Evolutionary conservation across 2,113 vertebrate species (phyloP).

Genomic region (Ivindomyrus marchei): DNA sequence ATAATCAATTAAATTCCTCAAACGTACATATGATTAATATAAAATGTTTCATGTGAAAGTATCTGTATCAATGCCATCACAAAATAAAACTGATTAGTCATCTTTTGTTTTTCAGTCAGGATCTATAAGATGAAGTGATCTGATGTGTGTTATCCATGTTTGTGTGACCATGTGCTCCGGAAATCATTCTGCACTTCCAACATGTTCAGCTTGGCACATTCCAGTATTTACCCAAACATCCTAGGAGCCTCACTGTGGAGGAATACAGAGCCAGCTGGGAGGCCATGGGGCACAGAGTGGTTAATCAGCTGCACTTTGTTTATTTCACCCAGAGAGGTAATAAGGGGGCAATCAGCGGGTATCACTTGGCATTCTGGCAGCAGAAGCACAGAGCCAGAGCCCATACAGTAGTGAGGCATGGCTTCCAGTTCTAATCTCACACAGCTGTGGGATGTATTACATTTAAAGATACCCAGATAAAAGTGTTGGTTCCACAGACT

Average conservation of each 20-base stretch:
- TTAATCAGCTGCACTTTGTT: background rate
- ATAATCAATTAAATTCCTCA: background rate
- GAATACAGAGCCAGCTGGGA: background rate
- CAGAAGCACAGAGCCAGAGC: background rate
- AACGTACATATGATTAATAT: background rate
- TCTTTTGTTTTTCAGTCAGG: background rate
- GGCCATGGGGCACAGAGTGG: background rate
- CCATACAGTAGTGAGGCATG: background rate
- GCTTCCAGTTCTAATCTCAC: constrained; percentile 5
- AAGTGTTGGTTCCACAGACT: background rate
- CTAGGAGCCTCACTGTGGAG: background rate
- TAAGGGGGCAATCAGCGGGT: background rate
- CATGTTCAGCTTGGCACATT: background rate
- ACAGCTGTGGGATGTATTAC: constrained; percentile 20
- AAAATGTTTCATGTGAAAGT: background rate
- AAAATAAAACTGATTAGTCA: background rate
- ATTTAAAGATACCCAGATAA: background rate
- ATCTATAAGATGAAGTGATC: background rate
- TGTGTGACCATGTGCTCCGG: background rate
- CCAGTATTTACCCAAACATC: background rate
- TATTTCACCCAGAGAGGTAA: background rate
- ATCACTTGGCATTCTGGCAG: background rate
- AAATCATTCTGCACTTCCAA: background rate
- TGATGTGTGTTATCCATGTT: background rate
- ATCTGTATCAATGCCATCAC: background rate